phyloP scores from a whole-genome alignment of 2,797 vertebrate genomes.

The Arnoldichthys spilopterus region DNA sequence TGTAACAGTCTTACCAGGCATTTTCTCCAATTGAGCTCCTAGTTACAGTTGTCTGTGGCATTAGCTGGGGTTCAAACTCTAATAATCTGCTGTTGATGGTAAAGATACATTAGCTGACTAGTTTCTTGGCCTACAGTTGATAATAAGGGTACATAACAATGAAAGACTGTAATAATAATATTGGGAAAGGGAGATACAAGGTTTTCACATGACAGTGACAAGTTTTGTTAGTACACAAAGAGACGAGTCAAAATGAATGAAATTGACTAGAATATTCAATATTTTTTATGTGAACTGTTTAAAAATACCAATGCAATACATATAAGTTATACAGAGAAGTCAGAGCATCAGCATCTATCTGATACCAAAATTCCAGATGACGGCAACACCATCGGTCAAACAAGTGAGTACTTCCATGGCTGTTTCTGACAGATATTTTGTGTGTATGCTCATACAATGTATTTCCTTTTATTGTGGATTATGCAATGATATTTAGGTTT shows the following conservation, averaged over 20 bases:
- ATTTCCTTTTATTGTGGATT: constrained; percentile 25
- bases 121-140: no score
- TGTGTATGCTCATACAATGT: constrained; percentile 32
- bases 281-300: constrained; percentile 63
- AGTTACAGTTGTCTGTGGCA: no score
- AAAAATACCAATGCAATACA: constrained; percentile 68
- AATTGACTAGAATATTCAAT: constrained; percentile 47
- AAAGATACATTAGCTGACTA: no score
- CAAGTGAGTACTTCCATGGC: constrained; percentile 14
- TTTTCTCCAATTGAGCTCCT: no score
- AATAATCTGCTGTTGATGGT: background rate
- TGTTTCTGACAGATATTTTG: constrained; percentile 13
- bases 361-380: constrained; percentile 11
- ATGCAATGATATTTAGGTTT: constrained; percentile 45
- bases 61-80: no score
- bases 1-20: no score
- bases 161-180: no score
- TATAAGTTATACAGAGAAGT: constrained; percentile 77
- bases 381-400: background rate
- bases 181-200: background rate
- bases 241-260: constrained; percentile 11
- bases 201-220: background rate
- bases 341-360: constrained; percentile 43
- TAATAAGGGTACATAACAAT: no score
- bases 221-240: background rate